Evolutionary conservation across 2,797 vertebrate genomes (phyloP).

Genomic region (Myiotriccus ornatus): DNA sequence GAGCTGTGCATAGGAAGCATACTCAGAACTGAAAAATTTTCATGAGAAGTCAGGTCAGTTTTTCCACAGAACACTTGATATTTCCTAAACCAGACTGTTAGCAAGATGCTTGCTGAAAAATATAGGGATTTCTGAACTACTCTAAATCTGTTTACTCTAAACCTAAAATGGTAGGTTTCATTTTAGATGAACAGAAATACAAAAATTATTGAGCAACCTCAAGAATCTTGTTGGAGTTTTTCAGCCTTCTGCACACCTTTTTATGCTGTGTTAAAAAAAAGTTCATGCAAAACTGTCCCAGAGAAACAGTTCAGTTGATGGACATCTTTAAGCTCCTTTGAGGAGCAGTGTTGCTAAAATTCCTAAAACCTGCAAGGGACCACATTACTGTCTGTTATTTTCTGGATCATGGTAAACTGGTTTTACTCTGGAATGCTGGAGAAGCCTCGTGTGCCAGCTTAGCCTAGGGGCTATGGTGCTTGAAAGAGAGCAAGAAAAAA

Average conservation of each 20-base stretch:
- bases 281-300: accelerated
- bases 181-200: background rate
- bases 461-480: background rate
- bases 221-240: background rate
- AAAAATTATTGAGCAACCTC: background rate
- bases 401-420: background rate
- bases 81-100: background rate
- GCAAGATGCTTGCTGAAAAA: background rate
- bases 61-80: background rate
- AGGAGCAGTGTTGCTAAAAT: background rate
- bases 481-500: background rate
- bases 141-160: background rate
- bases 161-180: background rate
- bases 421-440: background rate
- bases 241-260: background rate
- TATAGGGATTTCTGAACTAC: background rate
- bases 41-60: background rate
- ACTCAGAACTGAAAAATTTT: background rate
- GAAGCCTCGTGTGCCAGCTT: background rate
- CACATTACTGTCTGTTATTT: background rate
- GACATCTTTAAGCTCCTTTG: background rate
- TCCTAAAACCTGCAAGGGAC: background rate
- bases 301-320: background rate
- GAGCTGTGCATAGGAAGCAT: background rate
- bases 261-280: accelerated